Percentiles rank a stretch among this genome's conserved stretches.
Conservation (phyloP, 2,797 vertebrate species). For the Meriones psammophilus region DNA sequence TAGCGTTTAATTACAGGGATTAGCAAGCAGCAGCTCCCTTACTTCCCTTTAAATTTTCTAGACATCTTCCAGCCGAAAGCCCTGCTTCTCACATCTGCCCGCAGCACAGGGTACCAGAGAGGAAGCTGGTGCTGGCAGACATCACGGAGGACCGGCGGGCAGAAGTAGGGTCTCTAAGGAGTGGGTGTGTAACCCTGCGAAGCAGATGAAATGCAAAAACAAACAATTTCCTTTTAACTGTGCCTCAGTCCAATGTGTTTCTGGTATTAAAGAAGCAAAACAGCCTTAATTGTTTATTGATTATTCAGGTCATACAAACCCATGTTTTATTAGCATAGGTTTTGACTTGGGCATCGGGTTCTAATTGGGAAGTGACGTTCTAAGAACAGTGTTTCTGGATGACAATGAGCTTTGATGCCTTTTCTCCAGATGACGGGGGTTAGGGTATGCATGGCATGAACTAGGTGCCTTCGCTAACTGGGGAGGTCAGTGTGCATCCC, state of each 20-base stretch:
- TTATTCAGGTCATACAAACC: constrained; percentile 77
- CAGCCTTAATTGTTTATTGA: constrained; percentile 79
- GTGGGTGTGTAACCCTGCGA: constrained; percentile 39
- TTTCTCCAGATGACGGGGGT: background rate
- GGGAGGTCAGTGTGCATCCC: background rate
- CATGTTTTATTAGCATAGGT: constrained; percentile 7
- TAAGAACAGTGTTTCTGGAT: background rate
- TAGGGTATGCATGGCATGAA: background rate
- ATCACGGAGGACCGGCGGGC: background rate
- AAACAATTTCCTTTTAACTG: constrained; percentile 64
- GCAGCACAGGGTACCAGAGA: background rate
- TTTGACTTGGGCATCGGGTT: background rate
- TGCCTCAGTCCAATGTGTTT: constrained; percentile 66
- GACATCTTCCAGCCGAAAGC: constrained; percentile 52
- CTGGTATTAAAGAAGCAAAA: constrained; percentile 71
- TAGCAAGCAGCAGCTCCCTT: constrained; percentile 82
- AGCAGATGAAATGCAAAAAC: constrained; percentile 69
- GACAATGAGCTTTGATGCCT: background rate
- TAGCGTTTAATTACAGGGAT: constrained; percentile 86
- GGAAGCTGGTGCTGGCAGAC: background rate
- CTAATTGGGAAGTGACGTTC: background rate
- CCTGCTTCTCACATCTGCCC: background rate
- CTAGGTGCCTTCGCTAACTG: background rate
- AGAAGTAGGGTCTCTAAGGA: constrained; percentile 67
- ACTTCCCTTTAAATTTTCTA: constrained; percentile 77